phyloP scores from a whole-genome alignment of 23 tunicate species.

The Ascidia mentula region DNA sequence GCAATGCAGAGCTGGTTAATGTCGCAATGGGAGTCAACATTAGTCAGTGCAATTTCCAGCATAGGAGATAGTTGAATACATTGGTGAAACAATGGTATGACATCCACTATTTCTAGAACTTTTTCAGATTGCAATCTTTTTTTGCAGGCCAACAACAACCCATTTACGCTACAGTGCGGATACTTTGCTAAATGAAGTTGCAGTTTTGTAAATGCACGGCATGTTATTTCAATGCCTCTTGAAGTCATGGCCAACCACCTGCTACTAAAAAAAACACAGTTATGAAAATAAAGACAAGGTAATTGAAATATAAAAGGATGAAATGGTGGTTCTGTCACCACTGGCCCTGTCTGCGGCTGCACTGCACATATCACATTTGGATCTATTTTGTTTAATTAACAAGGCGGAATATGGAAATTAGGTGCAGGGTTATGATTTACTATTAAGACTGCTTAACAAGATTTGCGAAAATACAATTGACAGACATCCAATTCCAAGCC shows the following conservation, averaged over 20 bases:
- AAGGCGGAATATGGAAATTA: no score
- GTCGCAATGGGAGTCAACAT: conserved; percentile 73
- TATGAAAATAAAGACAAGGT: no score
- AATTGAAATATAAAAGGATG: no score
- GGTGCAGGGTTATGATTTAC: no score
- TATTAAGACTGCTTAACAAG: no score
- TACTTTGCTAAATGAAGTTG: conserved; percentile 91
- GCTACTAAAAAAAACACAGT: no score
- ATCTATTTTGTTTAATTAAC: no score
- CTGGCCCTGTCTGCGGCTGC: no score
- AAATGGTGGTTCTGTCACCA: no score
- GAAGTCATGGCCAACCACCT: conserved; percentile 64
- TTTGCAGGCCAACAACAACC: conserved; percentile 78
- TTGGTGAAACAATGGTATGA: conserved; percentile 87
- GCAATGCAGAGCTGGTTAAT: conserved; percentile 62
- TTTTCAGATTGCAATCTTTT: conserved; percentile 32
- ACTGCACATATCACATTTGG: no score
- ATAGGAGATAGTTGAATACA: conserved; percentile 78
- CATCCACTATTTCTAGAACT: conserved; percentile 61
- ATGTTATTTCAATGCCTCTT: conserved; percentile 52
- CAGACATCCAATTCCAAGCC: no score
- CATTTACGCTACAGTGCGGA: conserved; percentile 95
- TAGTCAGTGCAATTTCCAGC: conserved; percentile 82
- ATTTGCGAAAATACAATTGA: no score
- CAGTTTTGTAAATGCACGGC: conserved; percentile 66